Evolutionary conservation across 2,888 invertebrate genomes (phyloP).

Genomic region (Atethmia centrago): DNA sequence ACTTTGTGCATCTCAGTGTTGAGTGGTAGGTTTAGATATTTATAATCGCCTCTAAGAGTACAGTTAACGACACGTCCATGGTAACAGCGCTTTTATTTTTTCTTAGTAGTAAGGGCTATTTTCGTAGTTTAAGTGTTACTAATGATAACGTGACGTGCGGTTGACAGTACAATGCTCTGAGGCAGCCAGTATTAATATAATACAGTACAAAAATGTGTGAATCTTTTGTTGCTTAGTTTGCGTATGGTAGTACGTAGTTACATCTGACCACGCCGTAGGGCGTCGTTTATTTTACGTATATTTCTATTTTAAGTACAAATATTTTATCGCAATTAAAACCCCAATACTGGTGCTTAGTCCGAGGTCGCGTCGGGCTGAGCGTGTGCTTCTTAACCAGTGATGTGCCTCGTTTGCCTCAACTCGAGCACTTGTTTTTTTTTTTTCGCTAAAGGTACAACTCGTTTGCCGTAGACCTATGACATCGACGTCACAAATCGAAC

Average conservation of each 20-base stretch:
- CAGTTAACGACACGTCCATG: too few relatives aligned
- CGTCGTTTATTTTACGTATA: conserved; percentile 8
- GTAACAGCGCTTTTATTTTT: neutral
- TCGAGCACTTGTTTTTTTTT: conserved; percentile 14
- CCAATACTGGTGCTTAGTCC: conserved; percentile 4
- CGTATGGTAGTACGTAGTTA: neutral
- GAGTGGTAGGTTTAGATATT: conserved; percentile 23
- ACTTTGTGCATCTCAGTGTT: neutral
- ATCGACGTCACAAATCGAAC: neutral
- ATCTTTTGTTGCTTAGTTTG: neutral
- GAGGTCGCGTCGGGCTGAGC: neutral
- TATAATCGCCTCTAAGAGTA: conserved; percentile 11
- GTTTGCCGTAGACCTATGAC: conserved; percentile 2
- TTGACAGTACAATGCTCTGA: neutral
- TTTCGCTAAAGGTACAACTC: neutral
- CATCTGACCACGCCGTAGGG: conserved; percentile 47
- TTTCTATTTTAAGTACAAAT: conserved; percentile 56
- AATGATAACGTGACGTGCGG: neutral
- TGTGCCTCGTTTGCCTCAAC: neutral
- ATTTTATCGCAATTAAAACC: conserved; percentile 17
- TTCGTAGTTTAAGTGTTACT: neutral
- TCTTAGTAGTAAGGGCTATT: neutral
- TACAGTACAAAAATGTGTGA: conserved; percentile 13
- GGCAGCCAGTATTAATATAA: conserved; percentile 37
- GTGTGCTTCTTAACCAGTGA: neutral